phyloP scores from a whole-genome alignment of 2,888 invertebrate genomes.

The Dendrolimus pini region DNA sequence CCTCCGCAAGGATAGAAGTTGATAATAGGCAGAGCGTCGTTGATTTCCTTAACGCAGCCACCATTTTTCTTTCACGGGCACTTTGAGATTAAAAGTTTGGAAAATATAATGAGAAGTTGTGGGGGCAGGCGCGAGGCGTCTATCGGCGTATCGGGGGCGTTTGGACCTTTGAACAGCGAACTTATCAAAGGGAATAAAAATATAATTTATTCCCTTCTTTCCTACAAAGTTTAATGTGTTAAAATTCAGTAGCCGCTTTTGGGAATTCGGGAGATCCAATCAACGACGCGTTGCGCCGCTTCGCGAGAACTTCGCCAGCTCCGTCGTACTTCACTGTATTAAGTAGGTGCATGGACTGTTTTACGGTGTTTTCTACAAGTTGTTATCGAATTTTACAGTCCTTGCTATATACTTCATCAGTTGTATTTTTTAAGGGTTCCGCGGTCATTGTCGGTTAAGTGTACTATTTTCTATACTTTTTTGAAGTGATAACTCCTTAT shows the following conservation, averaged over 20 bases:
- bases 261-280: not conserved
- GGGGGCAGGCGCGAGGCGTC: constrained; percentile 20
- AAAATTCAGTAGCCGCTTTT: not conserved
- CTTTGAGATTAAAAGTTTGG: constrained; percentile 76
- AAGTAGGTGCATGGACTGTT: not conserved
- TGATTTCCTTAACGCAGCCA: constrained; percentile 63
- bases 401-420: not conserved
- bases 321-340: not conserved
- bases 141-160: constrained; percentile 43
- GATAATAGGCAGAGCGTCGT: constrained; percentile 70
- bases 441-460: too few relatives aligned
- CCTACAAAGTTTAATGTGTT: not conserved
- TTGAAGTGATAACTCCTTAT: too few relatives aligned
- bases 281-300: not conserved
- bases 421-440: too few relatives aligned
- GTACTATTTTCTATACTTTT: too few relatives aligned
- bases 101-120: constrained; percentile 70
- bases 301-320: not conserved
- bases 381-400: not conserved
- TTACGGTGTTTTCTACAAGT: not conserved
- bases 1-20: constrained; percentile 32
- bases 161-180: constrained; percentile 12
- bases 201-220: not conserved
- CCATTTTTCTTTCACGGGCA: constrained; percentile 75
- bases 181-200: not conserved